phyloP scores from a whole-genome alignment of 2,888 invertebrate genomes.

The Cybosia mesomella region DNA sequence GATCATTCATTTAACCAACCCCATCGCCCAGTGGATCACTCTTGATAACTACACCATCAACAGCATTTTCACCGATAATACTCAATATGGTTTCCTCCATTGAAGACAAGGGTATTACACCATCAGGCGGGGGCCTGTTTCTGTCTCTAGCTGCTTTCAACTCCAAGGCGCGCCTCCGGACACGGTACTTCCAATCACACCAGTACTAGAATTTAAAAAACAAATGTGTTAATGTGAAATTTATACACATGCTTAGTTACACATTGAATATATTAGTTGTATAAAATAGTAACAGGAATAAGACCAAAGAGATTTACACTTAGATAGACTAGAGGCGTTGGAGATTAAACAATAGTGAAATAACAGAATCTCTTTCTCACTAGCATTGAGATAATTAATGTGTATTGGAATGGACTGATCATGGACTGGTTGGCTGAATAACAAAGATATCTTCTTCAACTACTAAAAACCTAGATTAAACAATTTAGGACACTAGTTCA shows the following conservation, averaged over 20 bases:
- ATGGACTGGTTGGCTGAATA: too few species aligned
- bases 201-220: constrained; percentile 62
- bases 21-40: constrained; percentile 65
- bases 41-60: constrained; percentile 65
- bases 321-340: too few species aligned
- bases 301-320: too few species aligned
- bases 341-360: too few species aligned
- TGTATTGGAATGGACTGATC: too few species aligned
- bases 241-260: too few species aligned
- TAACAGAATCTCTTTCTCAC: too few species aligned
- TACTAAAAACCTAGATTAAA: too few species aligned
- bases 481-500: too few species aligned
- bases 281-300: not conserved
- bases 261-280: too few species aligned
- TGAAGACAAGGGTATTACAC: constrained; percentile 55
- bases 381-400: too few species aligned
- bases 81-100: constrained; percentile 67
- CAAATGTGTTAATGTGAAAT: not conserved
- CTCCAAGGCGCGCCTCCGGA: constrained; percentile 67
- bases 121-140: constrained; percentile 58
- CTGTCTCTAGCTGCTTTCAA: constrained; percentile 60
- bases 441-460: too few species aligned
- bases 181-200: constrained; percentile 77
- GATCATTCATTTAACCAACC: constrained; percentile 29
- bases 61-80: constrained; percentile 64